Evolutionary conservation across 2,113 vertebrate genomes (phyloP).

Genomic region (Oenanthe melanoleuca): DNA sequence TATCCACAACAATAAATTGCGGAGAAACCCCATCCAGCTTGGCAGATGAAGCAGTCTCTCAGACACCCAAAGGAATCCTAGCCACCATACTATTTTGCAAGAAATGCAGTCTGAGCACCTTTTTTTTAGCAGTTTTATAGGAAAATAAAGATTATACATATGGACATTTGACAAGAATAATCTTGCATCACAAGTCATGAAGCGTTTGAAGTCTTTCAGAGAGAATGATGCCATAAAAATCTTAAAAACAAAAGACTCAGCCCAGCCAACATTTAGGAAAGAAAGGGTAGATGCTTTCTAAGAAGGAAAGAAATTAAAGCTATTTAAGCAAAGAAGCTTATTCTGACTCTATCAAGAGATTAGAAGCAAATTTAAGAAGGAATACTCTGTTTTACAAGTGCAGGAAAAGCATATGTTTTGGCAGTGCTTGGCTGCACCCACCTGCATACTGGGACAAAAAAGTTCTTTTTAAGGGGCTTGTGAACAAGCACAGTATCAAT

Average conservation of each 20-base stretch:
- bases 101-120: not conserved
- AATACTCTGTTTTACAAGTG: not conserved
- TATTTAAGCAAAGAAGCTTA: not conserved
- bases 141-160: slow-evolving; percentile 6
- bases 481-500: not conserved
- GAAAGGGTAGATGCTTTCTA: not conserved
- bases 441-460: not conserved
- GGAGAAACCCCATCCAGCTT: not conserved
- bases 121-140: not conserved
- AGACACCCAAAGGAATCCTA: not conserved
- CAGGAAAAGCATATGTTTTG: not conserved
- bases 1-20: not conserved
- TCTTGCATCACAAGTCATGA: not conserved
- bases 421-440: not conserved
- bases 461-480: not conserved
- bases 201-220: not conserved
- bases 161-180: not conserved
- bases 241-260: not conserved
- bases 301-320: not conserved
- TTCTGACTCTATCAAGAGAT: not conserved
- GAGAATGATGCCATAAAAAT: not conserved
- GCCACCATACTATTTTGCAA: not conserved
- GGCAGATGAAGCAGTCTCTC: not conserved
- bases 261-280: not conserved
- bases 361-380: not conserved